A percentile compares a stretch with the other conserved stretches of the same genome.
These are phyloP conservation scores for Leptonema lineaticorne DNA, from an alignment of 1,140 invertebrate genomes.

Conservation along the genomic window DNA sequence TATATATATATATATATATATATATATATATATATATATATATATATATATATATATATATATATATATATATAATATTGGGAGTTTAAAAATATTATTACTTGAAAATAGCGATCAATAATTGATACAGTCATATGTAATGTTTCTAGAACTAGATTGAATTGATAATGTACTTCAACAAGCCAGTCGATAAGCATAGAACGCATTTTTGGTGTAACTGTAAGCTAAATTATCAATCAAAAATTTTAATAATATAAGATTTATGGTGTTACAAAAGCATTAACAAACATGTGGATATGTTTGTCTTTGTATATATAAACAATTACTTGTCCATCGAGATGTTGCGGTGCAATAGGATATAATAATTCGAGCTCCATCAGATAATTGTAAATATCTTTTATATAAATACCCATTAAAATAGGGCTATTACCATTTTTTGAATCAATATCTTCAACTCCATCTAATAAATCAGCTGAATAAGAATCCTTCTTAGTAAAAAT, in stretches of 20 bases:
- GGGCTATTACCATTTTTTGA: slow-evolving; percentile 68
- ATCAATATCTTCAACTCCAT: slow-evolving; percentile 65
- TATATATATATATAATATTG: background rate
- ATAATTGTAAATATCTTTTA: slow-evolving; percentile 84
- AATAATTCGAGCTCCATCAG: slow-evolving; percentile 69
- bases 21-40: background rate
- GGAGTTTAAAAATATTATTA: slow-evolving; percentile 46
- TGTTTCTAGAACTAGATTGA: slow-evolving; percentile 87
- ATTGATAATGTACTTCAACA: slow-evolving; percentile 88
- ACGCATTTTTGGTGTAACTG: slow-evolving; percentile 81
- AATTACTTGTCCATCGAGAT: slow-evolving; percentile 67
- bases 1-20: background rate
- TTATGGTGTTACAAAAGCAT: slow-evolving; percentile 67
- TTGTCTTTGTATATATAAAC: slow-evolving; percentile 72
- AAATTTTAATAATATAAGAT: slow-evolving; percentile 1
- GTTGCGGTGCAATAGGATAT: slow-evolving; percentile 62
- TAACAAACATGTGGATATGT: slow-evolving; percentile 62
- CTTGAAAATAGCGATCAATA: slow-evolving; percentile 90
- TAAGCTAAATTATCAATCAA: slow-evolving; percentile 39
- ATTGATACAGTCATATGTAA: slow-evolving; percentile 86
- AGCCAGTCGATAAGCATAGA: slow-evolving; percentile 91
- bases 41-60: background rate
- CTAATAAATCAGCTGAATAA: slow-evolving; percentile 44
- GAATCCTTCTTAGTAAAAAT: slow-evolving; percentile 26
- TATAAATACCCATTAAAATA: slow-evolving; percentile 76